Evolutionary conservation across 1,140 invertebrate genomes (phyloP).

Genomic region (Drosophila ercepeae): DNA sequence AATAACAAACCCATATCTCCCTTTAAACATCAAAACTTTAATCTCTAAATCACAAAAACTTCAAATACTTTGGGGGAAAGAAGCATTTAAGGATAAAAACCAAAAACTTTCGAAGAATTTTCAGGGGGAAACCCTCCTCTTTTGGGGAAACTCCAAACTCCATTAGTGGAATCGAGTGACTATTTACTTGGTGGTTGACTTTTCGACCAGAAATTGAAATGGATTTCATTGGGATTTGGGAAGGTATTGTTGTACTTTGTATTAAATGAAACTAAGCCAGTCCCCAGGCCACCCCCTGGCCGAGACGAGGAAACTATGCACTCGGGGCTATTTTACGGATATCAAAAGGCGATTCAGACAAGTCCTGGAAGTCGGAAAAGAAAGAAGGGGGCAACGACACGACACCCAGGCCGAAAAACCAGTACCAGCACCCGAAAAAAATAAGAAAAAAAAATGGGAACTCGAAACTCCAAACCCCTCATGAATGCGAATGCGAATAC

Average conservation of each 20-base stretch:
- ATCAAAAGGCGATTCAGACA: slow-evolving; percentile 62
- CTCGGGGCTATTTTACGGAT: slow-evolving; percentile 68
- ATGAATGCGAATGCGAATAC: too few species aligned
- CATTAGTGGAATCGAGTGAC: slow-evolving; percentile 24
- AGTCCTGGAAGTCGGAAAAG: slow-evolving; percentile 7
- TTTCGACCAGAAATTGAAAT: slow-evolving; percentile 20
- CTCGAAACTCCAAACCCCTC: too few species aligned
- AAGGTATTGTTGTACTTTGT: slow-evolving; percentile 32
- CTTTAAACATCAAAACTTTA: neutral
- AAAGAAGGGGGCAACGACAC: slow-evolving; percentile 17
- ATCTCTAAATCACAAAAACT: neutral
- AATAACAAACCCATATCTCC: too few species aligned
- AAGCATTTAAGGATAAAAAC: too few species aligned
- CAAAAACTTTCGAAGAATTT: neutral
- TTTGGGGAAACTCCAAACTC: slow-evolving; percentile 13
- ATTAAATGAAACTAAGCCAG: slow-evolving; percentile 34
- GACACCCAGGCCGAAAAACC: slow-evolving; percentile 7
- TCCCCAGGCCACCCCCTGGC: slow-evolving; percentile 16
- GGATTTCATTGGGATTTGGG: slow-evolving; percentile 39
- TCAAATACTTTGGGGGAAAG: too few species aligned
- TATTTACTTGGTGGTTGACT: slow-evolving; percentile 56
- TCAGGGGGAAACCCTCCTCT: slow-evolving; percentile 14
- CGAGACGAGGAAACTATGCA: too few species aligned
- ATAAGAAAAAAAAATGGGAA: too few species aligned
- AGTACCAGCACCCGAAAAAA: neutral